phyloP scores from a whole-genome alignment of 2,888 invertebrate genomes.

The Pollenia amentaria region DNA sequence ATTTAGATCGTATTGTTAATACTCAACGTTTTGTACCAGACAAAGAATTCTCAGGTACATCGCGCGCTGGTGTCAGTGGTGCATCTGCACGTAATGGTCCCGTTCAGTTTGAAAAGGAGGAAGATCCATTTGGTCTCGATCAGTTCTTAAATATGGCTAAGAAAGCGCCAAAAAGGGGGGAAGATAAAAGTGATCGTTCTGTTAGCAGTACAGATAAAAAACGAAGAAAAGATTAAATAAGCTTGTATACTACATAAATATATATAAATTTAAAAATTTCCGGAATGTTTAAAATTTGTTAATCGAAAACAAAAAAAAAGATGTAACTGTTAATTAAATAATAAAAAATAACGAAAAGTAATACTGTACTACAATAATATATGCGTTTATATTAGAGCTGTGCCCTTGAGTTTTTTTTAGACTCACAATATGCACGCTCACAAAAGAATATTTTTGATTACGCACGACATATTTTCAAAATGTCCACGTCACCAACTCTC shows the following conservation, averaged over 20 bases:
- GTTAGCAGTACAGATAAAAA: conserved; percentile 79
- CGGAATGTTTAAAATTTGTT: too few relatives aligned
- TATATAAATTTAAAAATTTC: too few relatives aligned
- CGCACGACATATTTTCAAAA: too few relatives aligned
- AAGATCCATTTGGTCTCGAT: conserved; percentile 98
- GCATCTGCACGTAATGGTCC: conserved; percentile 92
- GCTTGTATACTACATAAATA: background rate
- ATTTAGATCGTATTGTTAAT: conserved; percentile 94
- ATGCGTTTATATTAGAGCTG: too few relatives aligned
- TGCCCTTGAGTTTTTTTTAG: too few relatives aligned
- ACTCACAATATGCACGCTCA: too few relatives aligned
- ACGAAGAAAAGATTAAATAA: conserved; percentile 77
- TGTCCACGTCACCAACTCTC: too few relatives aligned
- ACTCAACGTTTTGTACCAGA: conserved; percentile 98
- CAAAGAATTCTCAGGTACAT: conserved; percentile 97
- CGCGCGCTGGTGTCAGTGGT: conserved; percentile 86
- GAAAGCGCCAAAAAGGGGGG: conserved; percentile 89
- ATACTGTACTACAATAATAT: too few relatives aligned
- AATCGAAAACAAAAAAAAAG: too few relatives aligned
- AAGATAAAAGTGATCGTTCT: conserved; percentile 82
- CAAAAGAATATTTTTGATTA: too few relatives aligned
- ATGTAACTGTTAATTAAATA: background rate
- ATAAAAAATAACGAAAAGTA: too few relatives aligned
- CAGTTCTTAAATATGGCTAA: conserved; percentile 99
- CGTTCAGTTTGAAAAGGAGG: conserved; percentile 96